Percentiles rank a stretch among this genome's conserved stretches.
Conservation (phyloP, 2,113 vertebrate species). For the Romanogobio albipinnatus region DNA sequence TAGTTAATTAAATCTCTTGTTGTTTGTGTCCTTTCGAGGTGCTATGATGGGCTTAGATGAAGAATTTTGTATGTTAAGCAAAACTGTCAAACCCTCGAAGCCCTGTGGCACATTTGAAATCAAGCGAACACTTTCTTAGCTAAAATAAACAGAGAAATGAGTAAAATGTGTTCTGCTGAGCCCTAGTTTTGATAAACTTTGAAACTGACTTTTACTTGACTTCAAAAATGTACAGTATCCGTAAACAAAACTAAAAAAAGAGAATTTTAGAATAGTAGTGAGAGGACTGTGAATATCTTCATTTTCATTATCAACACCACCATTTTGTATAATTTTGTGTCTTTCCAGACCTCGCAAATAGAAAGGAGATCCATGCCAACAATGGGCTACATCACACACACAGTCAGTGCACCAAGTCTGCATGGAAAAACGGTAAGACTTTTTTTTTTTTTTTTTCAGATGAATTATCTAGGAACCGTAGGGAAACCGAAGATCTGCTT, state of each 20-base stretch:
- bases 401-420: constrained; percentile 95
- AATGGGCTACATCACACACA: constrained; percentile 98
- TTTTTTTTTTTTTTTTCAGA: neutral
- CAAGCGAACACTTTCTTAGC: constrained; percentile 70
- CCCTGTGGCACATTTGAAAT: constrained; percentile 65
- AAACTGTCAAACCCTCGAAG: constrained; percentile 72
- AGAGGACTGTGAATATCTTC: neutral
- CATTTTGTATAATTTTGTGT: neutral
- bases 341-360: constrained; percentile 82
- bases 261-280: neutral
- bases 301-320: neutral
- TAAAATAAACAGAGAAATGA: constrained; percentile 56
- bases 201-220: constrained; percentile 36
- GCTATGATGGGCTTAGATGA: constrained; percentile 67
- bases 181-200: constrained; percentile 33
- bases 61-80: constrained; percentile 78
- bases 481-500: neutral
- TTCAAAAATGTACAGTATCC: neutral
- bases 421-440: constrained; percentile 94
- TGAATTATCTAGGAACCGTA: neutral
- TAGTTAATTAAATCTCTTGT: constrained; percentile 83
- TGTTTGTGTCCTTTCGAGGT: constrained; percentile 80
- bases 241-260: neutral
- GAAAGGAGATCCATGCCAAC: constrained; percentile 91
- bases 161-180: constrained; percentile 67